A percentile compares a stretch with the other conserved stretches of the same genome.
Evolutionary conservation across 2,113 vertebrate species (phyloP).

Genomic region (Corvus moneduloides): DNA sequence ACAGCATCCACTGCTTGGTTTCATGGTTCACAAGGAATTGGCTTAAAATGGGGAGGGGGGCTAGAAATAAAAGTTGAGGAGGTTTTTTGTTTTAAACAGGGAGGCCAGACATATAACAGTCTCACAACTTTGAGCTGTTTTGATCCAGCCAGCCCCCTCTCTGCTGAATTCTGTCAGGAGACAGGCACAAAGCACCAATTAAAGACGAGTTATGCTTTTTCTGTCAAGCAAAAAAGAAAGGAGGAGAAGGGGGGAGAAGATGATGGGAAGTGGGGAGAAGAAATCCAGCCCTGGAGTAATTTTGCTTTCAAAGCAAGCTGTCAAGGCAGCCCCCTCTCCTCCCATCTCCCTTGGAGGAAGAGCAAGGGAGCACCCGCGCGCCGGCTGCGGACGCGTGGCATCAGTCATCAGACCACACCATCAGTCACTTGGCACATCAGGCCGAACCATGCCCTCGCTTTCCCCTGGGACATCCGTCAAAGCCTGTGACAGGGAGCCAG

Average conservation of each 20-base stretch:
- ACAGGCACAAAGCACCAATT: constrained; percentile 60
- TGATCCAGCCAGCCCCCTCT: constrained; percentile 36
- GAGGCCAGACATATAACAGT: not conserved
- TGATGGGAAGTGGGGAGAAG: not conserved
- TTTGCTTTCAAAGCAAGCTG: constrained; percentile 51
- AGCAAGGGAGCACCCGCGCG: not conserved
- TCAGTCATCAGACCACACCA: constrained; percentile 21
- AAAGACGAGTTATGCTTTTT: constrained; percentile 58
- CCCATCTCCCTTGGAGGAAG: not conserved
- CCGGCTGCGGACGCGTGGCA: not conserved
- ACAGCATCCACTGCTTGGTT: not conserved
- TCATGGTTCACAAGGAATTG: not conserved
- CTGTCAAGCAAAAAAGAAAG: constrained; percentile 30
- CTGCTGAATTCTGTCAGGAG: constrained; percentile 25
- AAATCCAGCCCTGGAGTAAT: constrained; percentile 23
- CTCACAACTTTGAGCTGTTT: not conserved
- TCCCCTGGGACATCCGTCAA: not conserved
- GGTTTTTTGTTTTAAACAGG: not conserved
- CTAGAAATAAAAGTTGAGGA: not conserved
- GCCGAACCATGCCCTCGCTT: not conserved
- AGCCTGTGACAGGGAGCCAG: not conserved
- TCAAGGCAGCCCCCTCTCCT: constrained; percentile 17
- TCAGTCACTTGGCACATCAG: constrained; percentile 25
- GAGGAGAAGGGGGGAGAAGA: not conserved
- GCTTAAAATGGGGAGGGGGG: not conserved